These are phyloP conservation scores for Spisula solida DNA, from an alignment of 2,888 invertebrate species.

Conservation along the genomic window DNA sequence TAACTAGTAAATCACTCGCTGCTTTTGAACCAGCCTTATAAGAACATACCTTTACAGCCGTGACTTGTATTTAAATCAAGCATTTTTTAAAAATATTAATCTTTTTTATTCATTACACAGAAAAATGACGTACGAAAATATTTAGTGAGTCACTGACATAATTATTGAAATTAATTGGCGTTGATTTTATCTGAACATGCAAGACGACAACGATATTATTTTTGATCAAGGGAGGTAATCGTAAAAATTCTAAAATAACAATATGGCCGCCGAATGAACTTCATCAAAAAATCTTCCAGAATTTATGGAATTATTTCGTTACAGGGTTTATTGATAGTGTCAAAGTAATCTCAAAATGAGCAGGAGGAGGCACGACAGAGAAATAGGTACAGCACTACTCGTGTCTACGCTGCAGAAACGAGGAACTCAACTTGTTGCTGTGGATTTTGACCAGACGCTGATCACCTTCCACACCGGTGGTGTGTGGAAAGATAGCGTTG, in stretches of 20 bases:
- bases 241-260: background rate
- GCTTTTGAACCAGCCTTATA: too few relatives aligned
- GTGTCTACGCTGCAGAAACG: conserved; percentile 77
- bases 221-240: conserved; percentile 41
- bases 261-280: conserved; percentile 24
- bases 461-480: conserved; percentile 85
- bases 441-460: conserved; percentile 86
- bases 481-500: conserved; percentile 81
- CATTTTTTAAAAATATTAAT: too few relatives aligned
- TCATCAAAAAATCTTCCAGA: background rate
- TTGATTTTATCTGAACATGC: too few relatives aligned
- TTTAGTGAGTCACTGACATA: too few relatives aligned
- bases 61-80: too few relatives aligned
- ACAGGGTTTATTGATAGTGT: background rate
- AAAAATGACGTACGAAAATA: too few relatives aligned
- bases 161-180: too few relatives aligned
- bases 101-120: too few relatives aligned
- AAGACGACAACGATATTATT: background rate
- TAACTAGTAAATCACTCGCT: too few relatives aligned
- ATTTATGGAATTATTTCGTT: background rate
- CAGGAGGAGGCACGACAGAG: conserved; percentile 42
- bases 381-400: conserved; percentile 59
- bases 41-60: too few relatives aligned
- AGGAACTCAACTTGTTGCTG: conserved; percentile 83
- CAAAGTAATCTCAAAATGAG: conserved; percentile 54